Evolutionary conservation across 2,113 vertebrate species (phyloP).

Genomic region (Rattus rattus): DNA sequence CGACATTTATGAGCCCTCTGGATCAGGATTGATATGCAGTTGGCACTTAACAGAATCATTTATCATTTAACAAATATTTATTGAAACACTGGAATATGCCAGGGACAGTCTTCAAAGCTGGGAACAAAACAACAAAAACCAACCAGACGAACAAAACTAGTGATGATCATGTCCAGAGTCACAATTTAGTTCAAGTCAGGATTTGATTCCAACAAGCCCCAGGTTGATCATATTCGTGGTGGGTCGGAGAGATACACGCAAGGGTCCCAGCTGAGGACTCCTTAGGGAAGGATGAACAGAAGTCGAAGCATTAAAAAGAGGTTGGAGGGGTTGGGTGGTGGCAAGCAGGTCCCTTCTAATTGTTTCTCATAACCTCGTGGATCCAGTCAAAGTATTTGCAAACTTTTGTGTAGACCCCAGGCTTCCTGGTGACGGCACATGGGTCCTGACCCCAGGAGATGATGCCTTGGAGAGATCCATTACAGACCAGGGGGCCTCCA

Average conservation of each 20-base stretch:
- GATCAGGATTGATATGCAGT: neutral
- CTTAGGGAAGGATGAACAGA: neutral
- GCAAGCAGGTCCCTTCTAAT: slow-evolving; percentile 8
- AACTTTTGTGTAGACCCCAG: slow-evolving; percentile 91
- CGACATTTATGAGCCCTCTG: neutral
- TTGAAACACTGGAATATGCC: slow-evolving; percentile 25
- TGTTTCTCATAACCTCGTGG: slow-evolving; percentile 57
- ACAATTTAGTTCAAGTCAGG: neutral
- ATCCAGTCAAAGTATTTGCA: slow-evolving; percentile 91
- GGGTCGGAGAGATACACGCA: neutral
- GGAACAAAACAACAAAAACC: neutral
- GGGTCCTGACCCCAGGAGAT: slow-evolving; percentile 91
- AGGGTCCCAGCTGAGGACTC: neutral
- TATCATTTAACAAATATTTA: slow-evolving; percentile 25
- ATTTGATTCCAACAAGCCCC: neutral
- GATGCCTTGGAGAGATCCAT: slow-evolving; percentile 88
- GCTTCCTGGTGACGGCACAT: slow-evolving; percentile 88
- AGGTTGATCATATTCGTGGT: neutral
- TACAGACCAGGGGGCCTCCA: slow-evolving; percentile 87
- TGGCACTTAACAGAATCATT: neutral
- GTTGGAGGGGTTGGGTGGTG: neutral
- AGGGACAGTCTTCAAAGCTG: neutral
- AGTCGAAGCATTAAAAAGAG: neutral
- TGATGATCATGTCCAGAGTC: neutral
- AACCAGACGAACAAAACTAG: neutral